These are phyloP conservation scores for Chaenocephalus aceratus DNA, from an alignment of 2,113 vertebrate genomes.

Conservation along the genomic window DNA sequence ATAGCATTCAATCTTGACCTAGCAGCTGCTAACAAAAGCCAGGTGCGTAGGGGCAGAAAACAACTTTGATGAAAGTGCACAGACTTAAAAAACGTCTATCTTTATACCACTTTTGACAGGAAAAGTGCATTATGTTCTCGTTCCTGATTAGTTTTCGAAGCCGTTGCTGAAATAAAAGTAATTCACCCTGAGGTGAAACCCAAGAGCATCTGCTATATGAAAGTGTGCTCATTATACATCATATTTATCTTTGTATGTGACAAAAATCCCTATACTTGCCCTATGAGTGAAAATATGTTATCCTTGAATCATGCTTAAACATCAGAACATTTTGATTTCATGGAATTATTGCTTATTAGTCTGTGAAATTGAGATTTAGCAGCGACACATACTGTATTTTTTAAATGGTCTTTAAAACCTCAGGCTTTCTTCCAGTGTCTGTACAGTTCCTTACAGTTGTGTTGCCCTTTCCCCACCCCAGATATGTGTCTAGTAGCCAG, in stretches of 20 bases:
- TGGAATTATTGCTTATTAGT: background rate
- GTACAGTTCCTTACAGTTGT: constrained; percentile 7
- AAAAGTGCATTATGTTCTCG: constrained; percentile 3
- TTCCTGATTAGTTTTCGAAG: constrained; percentile 48
- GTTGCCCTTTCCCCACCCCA: constrained; percentile 62
- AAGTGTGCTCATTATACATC: constrained; percentile 10
- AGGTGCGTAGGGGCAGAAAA: constrained; percentile 16
- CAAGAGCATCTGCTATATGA: background rate
- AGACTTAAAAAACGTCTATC: background rate
- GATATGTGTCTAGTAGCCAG: constrained; percentile 94
- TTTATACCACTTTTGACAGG: constrained; percentile 26
- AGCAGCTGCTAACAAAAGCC: constrained; percentile 38
- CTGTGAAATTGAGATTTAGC: background rate
- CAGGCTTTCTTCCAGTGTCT: background rate
- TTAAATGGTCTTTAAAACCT: background rate
- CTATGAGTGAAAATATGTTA: constrained; percentile 1
- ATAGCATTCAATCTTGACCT: constrained; percentile 36
- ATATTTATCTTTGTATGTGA: constrained; percentile 2
- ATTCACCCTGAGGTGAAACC: constrained; percentile 8
- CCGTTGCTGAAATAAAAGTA: constrained; percentile 35
- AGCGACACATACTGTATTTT: background rate
- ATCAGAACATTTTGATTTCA: background rate
- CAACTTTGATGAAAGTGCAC: constrained; percentile 14
- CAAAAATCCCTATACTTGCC: constrained; percentile 8
- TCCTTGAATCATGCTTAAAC: background rate